phyloP scores from a whole-genome alignment of 1,140 invertebrate genomes.

The Drosophila pandora region DNA sequence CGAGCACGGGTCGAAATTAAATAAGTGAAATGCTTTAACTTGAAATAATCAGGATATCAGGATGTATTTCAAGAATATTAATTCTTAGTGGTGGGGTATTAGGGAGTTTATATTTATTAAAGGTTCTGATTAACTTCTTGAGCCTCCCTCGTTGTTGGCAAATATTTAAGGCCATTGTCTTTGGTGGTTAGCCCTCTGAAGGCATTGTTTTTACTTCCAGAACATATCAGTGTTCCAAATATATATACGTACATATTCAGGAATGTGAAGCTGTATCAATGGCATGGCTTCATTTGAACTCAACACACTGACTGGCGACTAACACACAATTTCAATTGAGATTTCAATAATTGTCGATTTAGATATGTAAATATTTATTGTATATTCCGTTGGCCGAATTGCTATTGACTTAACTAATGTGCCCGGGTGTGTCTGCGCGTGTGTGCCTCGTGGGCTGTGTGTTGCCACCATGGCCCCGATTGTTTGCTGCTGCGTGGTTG shows the following conservation, averaged over 20 bases:
- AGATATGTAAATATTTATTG: slow-evolving; percentile 81
- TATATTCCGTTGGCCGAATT: slow-evolving; percentile 60
- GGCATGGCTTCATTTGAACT: slow-evolving; percentile 53
- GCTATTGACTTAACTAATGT: slow-evolving; percentile 81
- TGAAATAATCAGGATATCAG: background rate
- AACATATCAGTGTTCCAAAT: slow-evolving; percentile 9
- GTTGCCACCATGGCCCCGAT: slow-evolving; percentile 24
- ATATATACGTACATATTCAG: no score
- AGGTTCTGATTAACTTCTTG: slow-evolving; percentile 5
- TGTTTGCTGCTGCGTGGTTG: slow-evolving; percentile 39
- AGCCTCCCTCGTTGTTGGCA: slow-evolving; percentile 17
- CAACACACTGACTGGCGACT: slow-evolving; percentile 24
- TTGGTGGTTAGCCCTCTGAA: slow-evolving; percentile 14
- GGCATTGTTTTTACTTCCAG: slow-evolving; percentile 22
- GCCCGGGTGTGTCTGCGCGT: slow-evolving; percentile 22
- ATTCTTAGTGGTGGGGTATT: no score
- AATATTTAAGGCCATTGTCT: slow-evolving; percentile 4
- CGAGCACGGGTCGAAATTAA: slow-evolving; percentile 18
- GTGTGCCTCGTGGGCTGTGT: slow-evolving; percentile 11
- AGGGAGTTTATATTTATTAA: background rate
- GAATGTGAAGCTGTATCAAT: slow-evolving; percentile 1
- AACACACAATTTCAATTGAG: slow-evolving; percentile 79
- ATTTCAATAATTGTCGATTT: slow-evolving; percentile 83
- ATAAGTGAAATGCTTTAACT: slow-evolving; percentile 14
- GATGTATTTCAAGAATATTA: background rate